Evolutionary conservation across 2,888 invertebrate genomes (phyloP).

Genomic region (Cosmia trapezina): DNA sequence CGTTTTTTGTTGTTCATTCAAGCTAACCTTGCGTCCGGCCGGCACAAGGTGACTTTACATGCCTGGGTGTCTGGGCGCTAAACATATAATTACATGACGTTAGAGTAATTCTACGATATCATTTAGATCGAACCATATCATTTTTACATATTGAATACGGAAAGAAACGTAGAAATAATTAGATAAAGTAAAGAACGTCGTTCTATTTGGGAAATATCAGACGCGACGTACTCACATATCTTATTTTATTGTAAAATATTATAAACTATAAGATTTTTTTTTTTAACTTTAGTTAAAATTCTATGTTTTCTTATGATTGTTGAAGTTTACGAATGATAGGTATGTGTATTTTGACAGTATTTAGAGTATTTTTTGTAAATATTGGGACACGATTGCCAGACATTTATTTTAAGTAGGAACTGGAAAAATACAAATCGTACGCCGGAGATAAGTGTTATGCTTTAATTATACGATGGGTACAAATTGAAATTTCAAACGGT

Average conservation of each 20-base stretch:
- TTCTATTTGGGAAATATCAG: conserved; percentile 62
- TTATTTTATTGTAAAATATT: conserved; percentile 74
- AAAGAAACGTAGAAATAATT: conserved; percentile 75
- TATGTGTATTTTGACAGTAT: conserved; percentile 75
- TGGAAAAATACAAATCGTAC: conserved; percentile 63
- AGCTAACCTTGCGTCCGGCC: conserved; percentile 85
- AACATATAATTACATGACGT: conserved; percentile 88
- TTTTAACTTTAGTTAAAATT: conserved; percentile 79
- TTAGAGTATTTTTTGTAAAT: conserved; percentile 74
- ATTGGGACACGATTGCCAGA: conserved; percentile 81
- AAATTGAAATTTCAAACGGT: conserved; percentile 64
- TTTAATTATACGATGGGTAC: conserved; percentile 68
- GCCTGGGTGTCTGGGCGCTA: conserved; percentile 88
- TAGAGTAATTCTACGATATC: conserved; percentile 84
- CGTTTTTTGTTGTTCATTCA: conserved; percentile 88
- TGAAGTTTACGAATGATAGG: conserved; percentile 76
- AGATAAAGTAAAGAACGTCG: conserved; percentile 70
- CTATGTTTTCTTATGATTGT: conserved; percentile 78
- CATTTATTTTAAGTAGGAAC: conserved; percentile 72
- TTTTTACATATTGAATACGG: conserved; percentile 81
- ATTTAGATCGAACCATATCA: conserved; percentile 87
- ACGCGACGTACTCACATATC: conserved; percentile 67
- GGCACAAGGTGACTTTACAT: conserved; percentile 89
- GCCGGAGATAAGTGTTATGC: conserved; percentile 58
- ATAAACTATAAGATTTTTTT: conserved; percentile 68